Conservation (phyloP, 1,140 invertebrate genomes). For the Zaprionus camerounensis region DNA sequence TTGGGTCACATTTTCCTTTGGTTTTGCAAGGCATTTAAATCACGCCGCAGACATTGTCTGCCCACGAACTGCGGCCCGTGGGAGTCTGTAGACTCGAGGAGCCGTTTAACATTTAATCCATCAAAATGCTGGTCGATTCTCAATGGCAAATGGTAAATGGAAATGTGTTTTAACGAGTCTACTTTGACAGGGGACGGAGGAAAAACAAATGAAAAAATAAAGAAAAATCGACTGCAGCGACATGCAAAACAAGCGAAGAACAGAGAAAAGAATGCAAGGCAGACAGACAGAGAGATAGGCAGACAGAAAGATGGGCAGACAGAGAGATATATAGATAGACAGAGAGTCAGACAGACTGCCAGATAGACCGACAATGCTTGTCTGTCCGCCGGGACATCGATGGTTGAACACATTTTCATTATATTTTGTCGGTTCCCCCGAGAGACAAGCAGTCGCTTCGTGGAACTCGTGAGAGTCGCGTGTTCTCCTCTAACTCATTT, state of each 20-base stretch:
- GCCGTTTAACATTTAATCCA: slow-evolving; percentile 77
- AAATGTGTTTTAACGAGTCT: slow-evolving; percentile 61
- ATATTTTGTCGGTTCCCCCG: slow-evolving; percentile 43
- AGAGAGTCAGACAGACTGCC: slow-evolving; percentile 42
- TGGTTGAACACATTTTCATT: slow-evolving; percentile 64
- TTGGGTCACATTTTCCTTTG: slow-evolving; percentile 26
- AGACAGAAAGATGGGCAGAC: neutral
- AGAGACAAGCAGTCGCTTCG: slow-evolving; percentile 26
- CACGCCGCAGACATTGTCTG: slow-evolving; percentile 23
- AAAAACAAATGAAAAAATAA: slow-evolving; percentile 20
- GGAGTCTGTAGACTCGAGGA: slow-evolving; percentile 28
- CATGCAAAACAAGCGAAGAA: slow-evolving; percentile 13
- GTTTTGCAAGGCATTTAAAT: slow-evolving; percentile 29
- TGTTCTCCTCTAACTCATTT: slow-evolving; percentile 2
- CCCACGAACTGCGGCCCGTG: slow-evolving; percentile 25
- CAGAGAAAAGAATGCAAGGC: neutral
- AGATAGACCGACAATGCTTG: slow-evolving; percentile 4
- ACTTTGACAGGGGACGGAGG: slow-evolving; percentile 8
- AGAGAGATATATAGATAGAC: slow-evolving; percentile 15
- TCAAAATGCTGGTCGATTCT: slow-evolving; percentile 60
- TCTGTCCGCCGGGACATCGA: slow-evolving; percentile 45
- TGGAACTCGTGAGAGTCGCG: slow-evolving; percentile 31
- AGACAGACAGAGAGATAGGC: slow-evolving; percentile 37
- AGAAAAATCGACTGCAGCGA: slow-evolving; percentile 31
- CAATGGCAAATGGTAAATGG: slow-evolving; percentile 33